Evolutionary conservation across 2,888 invertebrate genomes (phyloP), one percentile per base, ranked within the genome.

Genomic region (Agonopterix arenella): DNA sequence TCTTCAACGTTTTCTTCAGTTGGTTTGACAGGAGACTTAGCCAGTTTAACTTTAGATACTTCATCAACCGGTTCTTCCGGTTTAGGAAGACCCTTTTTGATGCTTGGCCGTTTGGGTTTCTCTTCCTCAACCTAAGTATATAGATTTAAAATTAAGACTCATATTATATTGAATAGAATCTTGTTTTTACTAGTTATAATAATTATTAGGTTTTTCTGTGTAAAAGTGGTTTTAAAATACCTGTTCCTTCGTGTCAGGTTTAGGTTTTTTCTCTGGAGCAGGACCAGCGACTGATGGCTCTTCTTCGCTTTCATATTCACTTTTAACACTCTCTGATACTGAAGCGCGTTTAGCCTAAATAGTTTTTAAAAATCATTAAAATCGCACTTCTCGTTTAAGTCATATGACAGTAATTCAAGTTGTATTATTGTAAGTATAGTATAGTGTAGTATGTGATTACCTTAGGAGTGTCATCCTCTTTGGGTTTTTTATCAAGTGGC

Each of bases 401-500:
- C 18, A 41, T 44, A 44, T 18, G 5, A 28, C 7, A n/a, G 44
- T 49, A 46, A 28, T 50, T 46, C n/a, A 18, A 11, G 42, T 28
- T 11, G 48, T 49, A 11, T 40, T 18, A 47, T 38, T 11, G 43
- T 40, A 9, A 40, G 40, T 43, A 2, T 46, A 68, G 66, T 62
- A 51, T 57, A 60, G 56, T 71, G 54, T 62, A 64, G 47, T 70
- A 68, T 67, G 66, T 73, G 72, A 46, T 84, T 89, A 89, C 89
- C 89, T 89, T 80, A 41, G 72, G 80, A 68, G 80, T 81, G 62
- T 80, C 76, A 70, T 81, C 85, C 68, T 84, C 82, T 79, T 81
- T 90, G 49, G 72, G 68, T 79, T 82, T 89, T 86, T 90, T 90
- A 74, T 81, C 83, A 46, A 88, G 76, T 64, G 90, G 89, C 68